Conservation (phyloP, 37 sponge, comb jelly and placozoan genomes). For the Ianthella basta region DNA sequence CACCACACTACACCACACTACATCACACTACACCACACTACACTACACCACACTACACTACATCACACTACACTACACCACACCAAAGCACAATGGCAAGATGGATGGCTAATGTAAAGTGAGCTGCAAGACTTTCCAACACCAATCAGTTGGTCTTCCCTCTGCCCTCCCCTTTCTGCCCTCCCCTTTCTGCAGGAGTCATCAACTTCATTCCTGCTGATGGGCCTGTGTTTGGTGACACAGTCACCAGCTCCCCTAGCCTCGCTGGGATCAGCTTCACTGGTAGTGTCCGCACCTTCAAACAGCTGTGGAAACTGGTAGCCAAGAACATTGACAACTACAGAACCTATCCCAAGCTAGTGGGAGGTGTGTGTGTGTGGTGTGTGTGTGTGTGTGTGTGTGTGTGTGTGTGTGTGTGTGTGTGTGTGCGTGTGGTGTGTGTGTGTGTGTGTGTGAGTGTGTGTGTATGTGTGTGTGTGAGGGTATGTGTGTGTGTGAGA, state of each 20-base stretch:
- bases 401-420: slow-evolving; percentile 35
- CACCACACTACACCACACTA: not conserved
- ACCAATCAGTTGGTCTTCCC: too few relatives aligned
- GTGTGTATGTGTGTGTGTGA: slow-evolving; percentile 34
- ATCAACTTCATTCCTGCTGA: slow-evolving; percentile 91
- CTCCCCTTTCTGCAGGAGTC: slow-evolving; percentile 60
- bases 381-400: not conserved
- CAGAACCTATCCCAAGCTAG: slow-evolving; percentile 35
- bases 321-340: slow-evolving; percentile 81
- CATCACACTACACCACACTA: too few relatives aligned
- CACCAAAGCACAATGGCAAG: too few relatives aligned
- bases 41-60: too few relatives aligned
- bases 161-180: not conserved
- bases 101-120: too few relatives aligned
- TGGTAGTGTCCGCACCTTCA: slow-evolving; percentile 90
- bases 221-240: slow-evolving; percentile 91
- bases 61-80: too few relatives aligned
- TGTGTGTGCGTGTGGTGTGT: not conserved
- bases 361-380: slow-evolving; percentile 28
- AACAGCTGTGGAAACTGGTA: slow-evolving; percentile 84
- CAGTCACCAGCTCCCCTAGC: slow-evolving; percentile 73
- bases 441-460: not conserved
- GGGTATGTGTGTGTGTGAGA: not conserved
- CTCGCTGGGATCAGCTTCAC: slow-evolving; percentile 97
- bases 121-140: too few relatives aligned